phyloP scores from a whole-genome alignment of 2,888 invertebrate genomes.

The Galeruca laticollis region DNA sequence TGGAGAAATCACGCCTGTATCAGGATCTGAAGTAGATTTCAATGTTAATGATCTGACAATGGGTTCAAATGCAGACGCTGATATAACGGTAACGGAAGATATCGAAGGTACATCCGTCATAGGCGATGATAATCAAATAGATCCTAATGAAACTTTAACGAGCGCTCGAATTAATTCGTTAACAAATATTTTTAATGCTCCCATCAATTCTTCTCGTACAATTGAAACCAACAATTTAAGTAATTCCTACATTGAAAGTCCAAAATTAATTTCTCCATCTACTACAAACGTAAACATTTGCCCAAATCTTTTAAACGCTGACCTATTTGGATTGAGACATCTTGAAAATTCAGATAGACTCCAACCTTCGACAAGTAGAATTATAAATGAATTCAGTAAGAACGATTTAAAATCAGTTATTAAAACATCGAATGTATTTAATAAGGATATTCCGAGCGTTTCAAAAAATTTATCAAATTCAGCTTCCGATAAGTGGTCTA shows the following conservation, averaged over 20 bases:
- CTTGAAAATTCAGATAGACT: conserved; percentile 55
- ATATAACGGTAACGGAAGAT: conserved; percentile 69
- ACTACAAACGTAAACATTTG: conserved; percentile 52
- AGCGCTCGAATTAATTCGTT: conserved; percentile 43
- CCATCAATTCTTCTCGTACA: conserved; percentile 9
- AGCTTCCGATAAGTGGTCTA: conserved; percentile 61
- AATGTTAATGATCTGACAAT: conserved; percentile 78
- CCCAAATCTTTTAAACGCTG: conserved; percentile 50
- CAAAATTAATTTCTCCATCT: conserved; percentile 51
- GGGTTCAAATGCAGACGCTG: conserved; percentile 69
- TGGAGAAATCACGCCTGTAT: conserved; percentile 78
- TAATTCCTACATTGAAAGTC: conserved; percentile 40
- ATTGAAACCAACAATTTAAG: conserved; percentile 52
- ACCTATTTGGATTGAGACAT: conserved; percentile 46
- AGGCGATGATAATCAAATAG: conserved; percentile 49
- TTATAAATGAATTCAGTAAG: conserved; percentile 48
- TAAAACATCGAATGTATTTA: conserved; percentile 52
- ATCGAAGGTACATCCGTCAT: conserved; percentile 53
- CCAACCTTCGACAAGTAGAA: conserved; percentile 49
- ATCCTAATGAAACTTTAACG: conserved; percentile 50
- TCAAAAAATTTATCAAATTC: conserved; percentile 51
- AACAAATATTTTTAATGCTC: conserved; percentile 31
- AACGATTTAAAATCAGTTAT: conserved; percentile 51
- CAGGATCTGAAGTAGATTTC: conserved; percentile 74
- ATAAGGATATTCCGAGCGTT: conserved; percentile 53